Base-by-base conservation (phyloP, 2,797 vertebrate genomes). In the Sibirionetta formosa region DNA sequence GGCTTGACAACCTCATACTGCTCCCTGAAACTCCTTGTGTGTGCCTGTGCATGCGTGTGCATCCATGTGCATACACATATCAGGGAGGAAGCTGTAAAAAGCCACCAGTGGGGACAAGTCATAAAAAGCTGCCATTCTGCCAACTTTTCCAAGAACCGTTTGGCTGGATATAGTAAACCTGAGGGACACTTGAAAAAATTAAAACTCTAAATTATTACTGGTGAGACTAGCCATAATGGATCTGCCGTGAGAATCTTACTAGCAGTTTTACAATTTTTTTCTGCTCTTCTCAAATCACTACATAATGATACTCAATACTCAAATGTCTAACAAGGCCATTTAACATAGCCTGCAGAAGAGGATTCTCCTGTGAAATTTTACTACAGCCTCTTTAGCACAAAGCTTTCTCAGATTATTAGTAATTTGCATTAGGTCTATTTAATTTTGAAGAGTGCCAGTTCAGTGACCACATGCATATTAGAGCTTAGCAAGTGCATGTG, bases 181-280 rank as follows among this genome's bases (percentile, higher is more conserved):
- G 68, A 92, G 94, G 92, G 95, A 97, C 35, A 4, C 77, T 83
- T 90, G 82, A 96, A 95, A 94, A 96, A 96, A 97, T 97, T 97
- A 97, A 97, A 97, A 92, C 91, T 92, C 95, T 96, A 96, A 96
- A 97, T 96, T 97, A 97, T 95, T 96, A 81, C 26, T 72, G 68
- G 88, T 79, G 90, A 93, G 86, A 92, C 88, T 81, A 92, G 84
- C 88, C 80, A 82, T 95, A 97, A 97, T 93, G 97, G 95, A 97
- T 95, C 76, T 94, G 71, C 65, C 77, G 38, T 82, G 66, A 95
- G 90, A 81, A 92, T 82, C 89, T 93, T 97, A 95, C 93, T 79
- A 88, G 95, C 93, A 88, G 73, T 88, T 94, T 93, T 96, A 95
- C 44, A 26, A 82, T 80, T 95, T 97, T 97, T 95, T 90, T 93